phyloP scores from a whole-genome alignment of 2,113 vertebrate genomes.

The Erythrocercus mccallii region DNA sequence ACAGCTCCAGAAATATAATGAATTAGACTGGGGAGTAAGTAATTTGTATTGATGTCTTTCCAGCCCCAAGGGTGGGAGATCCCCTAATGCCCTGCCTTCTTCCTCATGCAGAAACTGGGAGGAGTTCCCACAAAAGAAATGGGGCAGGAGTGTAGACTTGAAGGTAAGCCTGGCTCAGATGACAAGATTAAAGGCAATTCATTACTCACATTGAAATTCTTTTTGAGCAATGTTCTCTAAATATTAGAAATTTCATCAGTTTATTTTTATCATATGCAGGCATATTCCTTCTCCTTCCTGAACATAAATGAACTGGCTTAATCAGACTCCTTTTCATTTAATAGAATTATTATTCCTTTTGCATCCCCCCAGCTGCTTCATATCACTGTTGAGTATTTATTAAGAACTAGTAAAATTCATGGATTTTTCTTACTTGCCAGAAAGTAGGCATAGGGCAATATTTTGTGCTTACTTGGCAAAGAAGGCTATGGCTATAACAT shows the following conservation, averaged over 20 bases:
- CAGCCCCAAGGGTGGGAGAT: neutral
- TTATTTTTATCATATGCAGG: slow-evolving; percentile 67
- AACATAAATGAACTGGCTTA: slow-evolving; percentile 66
- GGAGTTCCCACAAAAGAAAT: neutral
- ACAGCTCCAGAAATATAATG: neutral
- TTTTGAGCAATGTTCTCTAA: slow-evolving; percentile 57
- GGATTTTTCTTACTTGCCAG: slow-evolving; percentile 54
- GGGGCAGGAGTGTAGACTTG: neutral
- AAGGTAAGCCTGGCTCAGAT: slow-evolving; percentile 33
- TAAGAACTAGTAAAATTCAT: slow-evolving; percentile 68
- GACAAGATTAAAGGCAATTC: slow-evolving; percentile 53
- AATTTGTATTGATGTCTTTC: neutral
- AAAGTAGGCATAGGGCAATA: slow-evolving; percentile 46
- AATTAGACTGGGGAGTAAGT: neutral
- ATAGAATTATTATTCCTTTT: slow-evolving; percentile 72
- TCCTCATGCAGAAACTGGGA: neutral
- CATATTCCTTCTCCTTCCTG: slow-evolving; percentile 64
- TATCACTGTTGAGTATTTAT: slow-evolving; percentile 68
- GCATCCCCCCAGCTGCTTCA: slow-evolving; percentile 69
- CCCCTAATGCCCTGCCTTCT: neutral
- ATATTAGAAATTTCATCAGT: slow-evolving; percentile 65
- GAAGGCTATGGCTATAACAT: slow-evolving; percentile 17
- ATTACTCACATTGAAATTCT: slow-evolving; percentile 40
- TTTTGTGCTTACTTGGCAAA: slow-evolving; percentile 62
- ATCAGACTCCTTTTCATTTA: slow-evolving; percentile 67